Percentiles rank a stretch among this genome's conserved stretches.
Conservation (phyloP, 37 sponge, comb jelly and placozoan genomes). For the Beroe forskalii region DNA sequence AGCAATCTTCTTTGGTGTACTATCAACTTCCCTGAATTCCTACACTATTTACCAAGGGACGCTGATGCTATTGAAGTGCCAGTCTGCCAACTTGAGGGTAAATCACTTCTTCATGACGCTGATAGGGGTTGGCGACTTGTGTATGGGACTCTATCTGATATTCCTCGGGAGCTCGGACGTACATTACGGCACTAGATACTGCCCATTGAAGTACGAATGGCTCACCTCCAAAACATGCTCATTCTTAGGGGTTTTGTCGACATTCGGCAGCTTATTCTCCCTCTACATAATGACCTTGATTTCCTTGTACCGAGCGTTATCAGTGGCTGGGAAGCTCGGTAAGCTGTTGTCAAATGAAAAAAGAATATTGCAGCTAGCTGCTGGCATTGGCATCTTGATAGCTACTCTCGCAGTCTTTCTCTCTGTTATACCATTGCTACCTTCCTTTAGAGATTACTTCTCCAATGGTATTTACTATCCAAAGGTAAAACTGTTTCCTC, state of each 20-base stretch:
- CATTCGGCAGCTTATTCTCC: neutral
- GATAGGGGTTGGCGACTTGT: neutral
- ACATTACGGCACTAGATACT: neutral
- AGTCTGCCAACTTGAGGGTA: neutral
- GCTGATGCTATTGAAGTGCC: neutral
- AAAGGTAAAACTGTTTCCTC: neutral
- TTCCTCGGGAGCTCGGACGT: neutral
- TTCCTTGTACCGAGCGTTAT: neutral
- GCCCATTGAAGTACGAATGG: neutral
- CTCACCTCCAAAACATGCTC: slow-evolving; percentile 6
- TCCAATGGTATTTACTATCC: slow-evolving; percentile 1
- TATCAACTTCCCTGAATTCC: neutral
- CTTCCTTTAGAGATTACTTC: neutral
- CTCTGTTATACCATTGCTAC: neutral
- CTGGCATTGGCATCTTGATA: neutral
- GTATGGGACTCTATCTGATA: neutral
- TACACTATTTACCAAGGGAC: neutral
- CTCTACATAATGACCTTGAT: neutral
- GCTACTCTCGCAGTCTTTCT: neutral
- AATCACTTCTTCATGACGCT: slow-evolving; percentile 11
- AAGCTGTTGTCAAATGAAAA: neutral
- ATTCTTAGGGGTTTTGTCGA: neutral
- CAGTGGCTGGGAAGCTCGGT: neutral
- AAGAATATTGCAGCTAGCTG: too few species aligned
- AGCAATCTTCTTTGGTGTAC: neutral